phyloP scores from a whole-genome alignment of 2,113 vertebrate genomes.

The Sialia sialis region DNA sequence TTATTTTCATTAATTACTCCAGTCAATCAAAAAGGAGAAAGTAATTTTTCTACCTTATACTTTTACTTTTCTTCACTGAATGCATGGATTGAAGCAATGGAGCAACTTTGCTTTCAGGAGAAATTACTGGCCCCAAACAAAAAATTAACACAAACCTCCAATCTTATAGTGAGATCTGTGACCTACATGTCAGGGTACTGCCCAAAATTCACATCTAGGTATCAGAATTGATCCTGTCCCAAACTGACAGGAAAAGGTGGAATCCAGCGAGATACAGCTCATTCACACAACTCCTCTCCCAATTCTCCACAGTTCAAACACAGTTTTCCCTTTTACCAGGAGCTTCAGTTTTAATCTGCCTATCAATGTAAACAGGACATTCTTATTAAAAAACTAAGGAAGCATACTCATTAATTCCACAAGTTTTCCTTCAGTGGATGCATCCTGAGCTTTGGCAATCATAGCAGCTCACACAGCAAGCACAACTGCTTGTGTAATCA shows the following conservation, averaged over 20 bases:
- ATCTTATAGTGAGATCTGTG: background rate
- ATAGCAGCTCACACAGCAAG: background rate
- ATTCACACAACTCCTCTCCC: background rate
- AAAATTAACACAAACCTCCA: background rate
- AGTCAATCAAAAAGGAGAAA: background rate
- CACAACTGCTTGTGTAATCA: background rate
- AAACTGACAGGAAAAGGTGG: background rate
- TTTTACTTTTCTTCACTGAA: background rate
- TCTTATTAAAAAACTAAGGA: background rate
- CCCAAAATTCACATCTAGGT: background rate
- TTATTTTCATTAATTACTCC: background rate
- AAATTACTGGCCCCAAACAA: background rate
- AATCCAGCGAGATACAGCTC: background rate
- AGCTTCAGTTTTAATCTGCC: background rate
- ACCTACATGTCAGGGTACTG: background rate
- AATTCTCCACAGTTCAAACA: background rate
- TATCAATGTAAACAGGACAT: background rate
- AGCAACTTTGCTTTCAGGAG: background rate
- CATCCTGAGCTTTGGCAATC: background rate
- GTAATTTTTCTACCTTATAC: background rate
- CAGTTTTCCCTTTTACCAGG: background rate
- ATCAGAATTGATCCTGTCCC: background rate
- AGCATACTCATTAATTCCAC: background rate
- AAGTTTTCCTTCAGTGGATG: background rate
- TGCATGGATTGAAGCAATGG: rapidly evolving